Percentiles rank a stretch among this genome's conserved stretches.
Evolutionary conservation across 1,140 invertebrate genomes (phyloP).

Genomic region (Bemisia tabaci): DNA sequence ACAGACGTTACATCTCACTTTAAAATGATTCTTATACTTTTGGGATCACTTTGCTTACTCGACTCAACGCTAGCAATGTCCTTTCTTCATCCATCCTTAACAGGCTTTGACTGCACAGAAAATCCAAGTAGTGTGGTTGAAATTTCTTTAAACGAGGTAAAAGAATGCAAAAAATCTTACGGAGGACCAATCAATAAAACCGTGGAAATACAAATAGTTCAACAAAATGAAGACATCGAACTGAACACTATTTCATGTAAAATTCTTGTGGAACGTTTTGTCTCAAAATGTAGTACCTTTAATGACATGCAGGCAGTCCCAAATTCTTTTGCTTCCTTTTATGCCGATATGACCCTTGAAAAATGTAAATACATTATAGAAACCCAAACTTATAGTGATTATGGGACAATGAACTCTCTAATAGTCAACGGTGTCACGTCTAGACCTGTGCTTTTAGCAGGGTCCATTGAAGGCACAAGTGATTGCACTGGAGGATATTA

Average conservation of each 20-base stretch:
- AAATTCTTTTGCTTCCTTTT: background rate
- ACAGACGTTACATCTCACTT: background rate
- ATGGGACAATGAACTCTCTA: background rate
- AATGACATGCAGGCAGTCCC: background rate
- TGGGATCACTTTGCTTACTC: too few species aligned
- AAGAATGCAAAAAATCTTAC: background rate
- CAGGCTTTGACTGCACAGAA: background rate
- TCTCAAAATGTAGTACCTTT: background rate
- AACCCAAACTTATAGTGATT: background rate
- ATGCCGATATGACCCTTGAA: background rate
- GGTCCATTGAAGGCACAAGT: background rate
- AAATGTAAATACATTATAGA: background rate
- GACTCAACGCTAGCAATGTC: background rate
- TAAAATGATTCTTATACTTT: too few species aligned
- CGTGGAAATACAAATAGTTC: background rate
- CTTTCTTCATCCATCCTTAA: background rate
- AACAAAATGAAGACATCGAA: background rate
- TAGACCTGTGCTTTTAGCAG: background rate
- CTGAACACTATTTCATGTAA: background rate
- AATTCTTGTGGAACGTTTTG: background rate
- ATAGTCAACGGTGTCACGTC: background rate
- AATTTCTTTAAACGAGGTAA: background rate
- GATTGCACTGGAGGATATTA: background rate
- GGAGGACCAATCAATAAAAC: background rate
- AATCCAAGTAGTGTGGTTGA: background rate